Percentiles rank a stretch among this genome's conserved stretches.
phyloP scores from a whole-genome alignment of 2,113 vertebrate species.

The Leptodactylus fuscus region DNA sequence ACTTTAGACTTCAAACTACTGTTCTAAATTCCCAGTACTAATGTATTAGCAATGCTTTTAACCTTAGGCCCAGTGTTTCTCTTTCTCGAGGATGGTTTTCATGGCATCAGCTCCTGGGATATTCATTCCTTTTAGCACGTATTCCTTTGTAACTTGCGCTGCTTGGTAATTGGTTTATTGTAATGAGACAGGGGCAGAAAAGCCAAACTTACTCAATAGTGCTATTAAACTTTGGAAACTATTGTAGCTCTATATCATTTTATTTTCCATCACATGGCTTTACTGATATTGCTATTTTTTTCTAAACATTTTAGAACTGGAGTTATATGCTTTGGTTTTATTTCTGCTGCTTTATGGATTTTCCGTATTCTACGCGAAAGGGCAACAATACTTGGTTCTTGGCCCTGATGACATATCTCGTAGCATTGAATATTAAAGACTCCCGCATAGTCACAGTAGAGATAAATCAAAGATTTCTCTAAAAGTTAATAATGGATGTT shows the following conservation, averaged over 20 bases:
- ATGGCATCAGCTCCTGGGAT: constrained; percentile 26
- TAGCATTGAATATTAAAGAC: background rate
- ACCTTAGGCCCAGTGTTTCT: constrained; percentile 24
- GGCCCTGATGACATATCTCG: background rate
- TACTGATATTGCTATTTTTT: background rate
- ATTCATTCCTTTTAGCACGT: constrained; percentile 22
- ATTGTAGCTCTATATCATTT: background rate
- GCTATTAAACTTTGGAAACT: constrained; percentile 35
- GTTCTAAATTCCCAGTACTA: constrained; percentile 21
- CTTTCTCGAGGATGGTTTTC: constrained; percentile 9
- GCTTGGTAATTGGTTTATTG: constrained; percentile 33
- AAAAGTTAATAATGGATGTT: no score
- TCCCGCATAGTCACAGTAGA: no score
- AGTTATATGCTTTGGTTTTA: background rate
- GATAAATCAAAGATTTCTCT: no score
- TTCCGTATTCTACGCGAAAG: no score
- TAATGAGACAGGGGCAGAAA: background rate
- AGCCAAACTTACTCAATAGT: constrained; percentile 21
- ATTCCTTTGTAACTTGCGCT: constrained; percentile 33
- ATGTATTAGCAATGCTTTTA: constrained; percentile 39
- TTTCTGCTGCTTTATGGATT: no score
- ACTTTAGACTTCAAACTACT: constrained; percentile 20
- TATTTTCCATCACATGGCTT: background rate
- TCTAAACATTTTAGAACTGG: background rate
- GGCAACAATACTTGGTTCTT: background rate